Percentiles rank a stretch among this genome's conserved stretches.
Evolutionary conservation across 35 echinoderm and acorn worm species (phyloP).

Genomic region (Apostichopus parvimensis): DNA sequence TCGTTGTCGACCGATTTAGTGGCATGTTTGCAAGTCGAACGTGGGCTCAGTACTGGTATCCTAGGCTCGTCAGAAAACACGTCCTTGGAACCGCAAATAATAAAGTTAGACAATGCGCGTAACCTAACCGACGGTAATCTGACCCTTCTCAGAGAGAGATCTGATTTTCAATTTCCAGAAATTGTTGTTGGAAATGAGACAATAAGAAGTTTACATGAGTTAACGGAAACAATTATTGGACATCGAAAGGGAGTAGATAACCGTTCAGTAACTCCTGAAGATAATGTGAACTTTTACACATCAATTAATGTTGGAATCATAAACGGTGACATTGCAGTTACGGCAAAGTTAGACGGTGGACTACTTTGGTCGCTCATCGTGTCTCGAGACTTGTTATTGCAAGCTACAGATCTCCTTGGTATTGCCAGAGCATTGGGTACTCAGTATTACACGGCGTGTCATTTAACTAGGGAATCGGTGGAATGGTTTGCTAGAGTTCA

Average conservation of each 20-base stretch:
- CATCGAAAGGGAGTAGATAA: constrained; percentile 4
- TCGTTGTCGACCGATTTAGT: background rate
- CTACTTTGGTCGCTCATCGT: constrained; percentile 28
- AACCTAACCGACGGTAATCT: background rate
- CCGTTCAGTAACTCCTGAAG: background rate
- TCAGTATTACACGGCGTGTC: constrained; percentile 36
- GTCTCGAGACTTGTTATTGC: background rate
- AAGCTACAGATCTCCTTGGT: constrained; percentile 42
- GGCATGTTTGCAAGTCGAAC: constrained; percentile 14
- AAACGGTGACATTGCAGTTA: background rate
- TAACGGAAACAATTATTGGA: background rate
- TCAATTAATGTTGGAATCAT: constrained; percentile 8
- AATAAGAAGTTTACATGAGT: background rate
- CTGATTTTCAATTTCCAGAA: constrained; percentile 27
- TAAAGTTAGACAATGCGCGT: background rate
- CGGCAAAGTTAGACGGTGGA: constrained; percentile 15
- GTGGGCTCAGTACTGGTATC: constrained; percentile 28
- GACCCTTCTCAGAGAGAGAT: background rate
- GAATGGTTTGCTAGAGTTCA: constrained; percentile 29
- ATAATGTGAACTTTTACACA: constrained; percentile 45
- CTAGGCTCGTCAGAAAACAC: background rate
- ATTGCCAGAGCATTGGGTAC: constrained; percentile 40
- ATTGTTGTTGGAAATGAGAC: background rate
- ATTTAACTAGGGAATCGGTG: background rate
- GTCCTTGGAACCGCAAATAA: background rate